A percentile compares a stretch with the other conserved stretches of the same genome.
These are phyloP conservation scores for Melanogrammus aeglefinus DNA, from an alignment of 2,797 vertebrate species.

Conservation along the genomic window DNA sequence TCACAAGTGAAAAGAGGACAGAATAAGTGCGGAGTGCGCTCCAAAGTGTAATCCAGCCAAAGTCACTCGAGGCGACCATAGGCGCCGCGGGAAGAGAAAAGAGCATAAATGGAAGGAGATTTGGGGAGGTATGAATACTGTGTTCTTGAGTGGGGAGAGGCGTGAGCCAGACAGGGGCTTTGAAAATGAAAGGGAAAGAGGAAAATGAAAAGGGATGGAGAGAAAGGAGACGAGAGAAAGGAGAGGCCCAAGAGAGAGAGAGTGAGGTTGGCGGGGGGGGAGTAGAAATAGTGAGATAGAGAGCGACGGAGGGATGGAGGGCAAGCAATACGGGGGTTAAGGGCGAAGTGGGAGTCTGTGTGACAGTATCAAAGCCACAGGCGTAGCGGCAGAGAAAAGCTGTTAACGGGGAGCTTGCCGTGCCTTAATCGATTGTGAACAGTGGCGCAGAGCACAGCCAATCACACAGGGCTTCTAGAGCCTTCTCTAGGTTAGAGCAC, in stretches of 20 bases:
- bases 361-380: conserved; percentile 73
- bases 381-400: conserved; percentile 69
- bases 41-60: background rate
- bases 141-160: conserved; percentile 34
- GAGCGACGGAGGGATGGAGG: conserved; percentile 40
- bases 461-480: conserved; percentile 69
- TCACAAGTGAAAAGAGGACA: background rate
- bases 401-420: conserved; percentile 71
- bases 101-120: conserved; percentile 15
- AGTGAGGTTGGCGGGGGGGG: background rate
- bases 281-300: conserved; percentile 8
- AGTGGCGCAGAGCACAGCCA: conserved; percentile 70
- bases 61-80: background rate
- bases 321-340: conserved; percentile 54
- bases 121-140: background rate
- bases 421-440: conserved; percentile 81
- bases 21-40: background rate
- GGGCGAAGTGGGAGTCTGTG: conserved; percentile 63
- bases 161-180: conserved; percentile 37
- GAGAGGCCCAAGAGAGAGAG: background rate
- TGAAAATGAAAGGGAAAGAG: conserved; percentile 54
- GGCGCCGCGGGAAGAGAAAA: conserved; percentile 1
- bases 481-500: conserved; percentile 73
- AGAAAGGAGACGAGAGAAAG: background rate
- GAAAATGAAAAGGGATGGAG: conserved; percentile 10